Evolutionary conservation across 2,888 invertebrate species (phyloP).

Genomic region (Leptarthrus brevirostris): DNA sequence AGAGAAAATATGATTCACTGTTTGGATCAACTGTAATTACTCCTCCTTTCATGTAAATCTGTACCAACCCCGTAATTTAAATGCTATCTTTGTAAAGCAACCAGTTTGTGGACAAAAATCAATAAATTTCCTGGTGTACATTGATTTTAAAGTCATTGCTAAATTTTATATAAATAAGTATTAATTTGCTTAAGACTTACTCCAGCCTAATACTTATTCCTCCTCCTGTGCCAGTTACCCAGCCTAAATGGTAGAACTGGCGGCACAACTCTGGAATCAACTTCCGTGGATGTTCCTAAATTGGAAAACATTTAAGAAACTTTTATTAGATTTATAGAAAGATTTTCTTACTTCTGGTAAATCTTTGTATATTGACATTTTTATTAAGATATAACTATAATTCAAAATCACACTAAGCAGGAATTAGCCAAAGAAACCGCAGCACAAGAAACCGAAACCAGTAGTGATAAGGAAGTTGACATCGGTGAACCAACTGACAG

Average conservation of each 20-base stretch:
- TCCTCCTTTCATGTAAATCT: too few relatives aligned
- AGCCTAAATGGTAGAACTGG: slow-evolving; percentile 92
- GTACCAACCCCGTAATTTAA: too few relatives aligned
- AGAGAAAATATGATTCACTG: too few relatives aligned
- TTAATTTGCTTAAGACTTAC: too few relatives aligned
- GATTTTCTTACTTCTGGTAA: slow-evolving; percentile 59
- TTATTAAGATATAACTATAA: not conserved
- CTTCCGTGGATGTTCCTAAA: slow-evolving; percentile 80
- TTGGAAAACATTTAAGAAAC: too few relatives aligned
- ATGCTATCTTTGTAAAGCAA: too few relatives aligned
- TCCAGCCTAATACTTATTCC: slow-evolving; percentile 90
- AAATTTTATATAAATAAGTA: too few relatives aligned
- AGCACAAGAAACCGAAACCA: not conserved
- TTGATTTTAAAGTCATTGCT: too few relatives aligned
- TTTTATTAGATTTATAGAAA: too few relatives aligned
- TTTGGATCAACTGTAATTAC: too few relatives aligned
- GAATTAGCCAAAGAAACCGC: not conserved
- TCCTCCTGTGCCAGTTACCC: slow-evolving; percentile 98
- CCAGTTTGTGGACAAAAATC: too few relatives aligned
- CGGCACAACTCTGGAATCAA: slow-evolving; percentile 90
- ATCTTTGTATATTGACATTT: slow-evolving; percentile 64
- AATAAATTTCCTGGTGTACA: too few relatives aligned
- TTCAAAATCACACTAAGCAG: not conserved
- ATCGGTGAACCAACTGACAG: slow-evolving; percentile 9
- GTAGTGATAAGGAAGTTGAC: slow-evolving; percentile 25